Conservation (phyloP, 92 coral and sea anemone species). For the Pocillopora meandrina region DNA sequence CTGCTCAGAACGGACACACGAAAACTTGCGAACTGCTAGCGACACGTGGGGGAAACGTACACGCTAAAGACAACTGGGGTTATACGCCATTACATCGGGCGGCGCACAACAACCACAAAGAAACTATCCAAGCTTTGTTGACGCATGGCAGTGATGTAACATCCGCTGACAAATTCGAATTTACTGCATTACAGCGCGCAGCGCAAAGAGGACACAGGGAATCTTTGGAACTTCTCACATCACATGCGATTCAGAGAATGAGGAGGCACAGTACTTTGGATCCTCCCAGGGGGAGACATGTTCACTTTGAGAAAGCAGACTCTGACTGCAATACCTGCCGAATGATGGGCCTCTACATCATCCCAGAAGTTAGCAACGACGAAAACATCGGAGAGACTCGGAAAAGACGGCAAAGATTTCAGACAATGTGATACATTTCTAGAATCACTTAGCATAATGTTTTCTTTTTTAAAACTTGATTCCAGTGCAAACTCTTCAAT, state of each 20-base stretch:
- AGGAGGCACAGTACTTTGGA: slow-evolving; percentile 28
- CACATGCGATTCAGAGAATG: slow-evolving; percentile 26
- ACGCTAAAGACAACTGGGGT: slow-evolving; percentile 62
- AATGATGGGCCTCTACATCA: slow-evolving; percentile 42
- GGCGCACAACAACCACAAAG: slow-evolving; percentile 65
- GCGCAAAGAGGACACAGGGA: slow-evolving; percentile 78
- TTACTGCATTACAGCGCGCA: slow-evolving; percentile 73
- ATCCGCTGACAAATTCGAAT: slow-evolving; percentile 67
- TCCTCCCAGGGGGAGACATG: background rate
- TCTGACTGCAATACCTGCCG: slow-evolving; percentile 45
- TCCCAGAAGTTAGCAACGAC: slow-evolving; percentile 15
- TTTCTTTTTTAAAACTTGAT: too few species aligned
- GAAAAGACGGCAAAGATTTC: slow-evolving; percentile 27
- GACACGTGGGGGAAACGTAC: slow-evolving; percentile 42
- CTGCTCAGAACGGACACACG: slow-evolving; percentile 78
- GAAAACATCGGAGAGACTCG: background rate
- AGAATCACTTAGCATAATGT: background rate
- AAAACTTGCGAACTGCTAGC: slow-evolving; percentile 55
- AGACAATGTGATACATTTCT: slow-evolving; percentile 3
- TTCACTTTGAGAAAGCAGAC: slow-evolving; percentile 36
- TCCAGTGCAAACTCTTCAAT: too few species aligned
- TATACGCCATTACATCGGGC: slow-evolving; percentile 80
- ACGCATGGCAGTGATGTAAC: slow-evolving; percentile 61
- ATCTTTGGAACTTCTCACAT: slow-evolving; percentile 51
- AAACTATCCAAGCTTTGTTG: slow-evolving; percentile 49